Evolutionary conservation across 2,888 invertebrate genomes (phyloP), one percentile per base, ranked within the genome.

Genomic region (Anticlea derivata): DNA sequence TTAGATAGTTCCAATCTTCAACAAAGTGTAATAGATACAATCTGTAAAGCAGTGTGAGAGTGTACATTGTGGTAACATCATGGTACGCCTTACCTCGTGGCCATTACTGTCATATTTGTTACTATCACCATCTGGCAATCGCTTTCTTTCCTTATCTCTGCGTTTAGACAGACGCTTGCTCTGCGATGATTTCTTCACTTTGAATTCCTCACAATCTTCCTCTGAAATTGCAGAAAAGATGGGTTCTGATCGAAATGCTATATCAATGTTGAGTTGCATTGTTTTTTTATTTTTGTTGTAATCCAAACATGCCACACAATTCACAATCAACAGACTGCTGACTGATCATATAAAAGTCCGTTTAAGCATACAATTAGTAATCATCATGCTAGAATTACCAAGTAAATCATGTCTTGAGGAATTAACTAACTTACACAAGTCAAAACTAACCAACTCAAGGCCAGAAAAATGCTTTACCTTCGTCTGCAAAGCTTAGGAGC

Each of bases 161-260:
- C 96, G 94, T 76, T 95, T 95, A 90, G 96, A 95, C 46, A 98
- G 92, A 79, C 95, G 94, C 83, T 97, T 96, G 84, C 98, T 98
- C 74, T 98, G 96, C 5, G 96, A 97, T 5, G 98, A 98, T 83
- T 98, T 98, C 82, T 97, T 98, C 40, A 99, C 96, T 92, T 98
- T 96, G 83, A 99, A 98, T 41, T 96, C 95, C 87, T 98, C 98
- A 17, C 94, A 95, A 65, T 96, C 96, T 70, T 95, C 96, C 87
- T 91, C 81, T 91, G 77, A 22, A 70, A 72, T 31, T 13, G 26
- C 44, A 26, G 24, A 17, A 8, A 11, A 20, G 10, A n/a, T n/a
- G n/a, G n/a, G n/a, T n/a, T n/a, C n/a, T n/a, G n/a, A n/a, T n/a
- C n/a, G n/a, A n/a, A n/a, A n/a, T n/a, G n/a, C n/a, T n/a, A n/a